These are phyloP conservation scores for Drosophila infuscata DNA, from an alignment of 2,888 invertebrate genomes.

Conservation along the genomic window DNA sequence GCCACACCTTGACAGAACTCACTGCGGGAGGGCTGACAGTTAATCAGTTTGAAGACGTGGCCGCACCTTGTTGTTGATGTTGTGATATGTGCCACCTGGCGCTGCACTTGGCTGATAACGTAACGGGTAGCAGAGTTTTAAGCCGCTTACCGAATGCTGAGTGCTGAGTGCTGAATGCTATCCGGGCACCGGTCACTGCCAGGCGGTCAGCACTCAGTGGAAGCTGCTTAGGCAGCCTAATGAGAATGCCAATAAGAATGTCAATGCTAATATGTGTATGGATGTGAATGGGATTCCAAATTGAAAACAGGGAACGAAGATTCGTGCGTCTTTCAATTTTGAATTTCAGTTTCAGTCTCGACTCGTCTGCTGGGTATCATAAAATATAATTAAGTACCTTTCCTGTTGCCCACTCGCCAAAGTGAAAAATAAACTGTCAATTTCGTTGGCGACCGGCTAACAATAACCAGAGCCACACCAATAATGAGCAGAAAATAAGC, in stretches of 20 bases:
- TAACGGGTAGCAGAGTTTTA: conserved; percentile 20
- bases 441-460: conserved; percentile 72
- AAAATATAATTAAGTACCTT: conserved; percentile 72
- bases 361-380: conserved; percentile 48
- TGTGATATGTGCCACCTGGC: background rate
- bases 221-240: conserved; percentile 56
- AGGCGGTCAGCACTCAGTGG: conserved; percentile 11
- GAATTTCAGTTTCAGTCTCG: conserved; percentile 38
- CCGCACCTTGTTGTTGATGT: background rate
- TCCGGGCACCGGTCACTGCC: conserved; percentile 6
- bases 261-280: conserved; percentile 4
- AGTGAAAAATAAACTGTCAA: conserved; percentile 80
- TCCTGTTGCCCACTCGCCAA: conserved; percentile 47
- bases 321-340: conserved; percentile 40
- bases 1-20: conserved; percentile 23
- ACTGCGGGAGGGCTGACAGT: conserved; percentile 28
- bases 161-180: background rate
- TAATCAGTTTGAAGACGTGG: conserved; percentile 49
- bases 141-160: conserved; percentile 42
- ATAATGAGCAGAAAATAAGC: conserved; percentile 65
- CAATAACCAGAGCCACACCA: conserved; percentile 60
- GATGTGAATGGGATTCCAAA: conserved; percentile 2
- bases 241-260: conserved; percentile 36
- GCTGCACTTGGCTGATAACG: conserved; percentile 32
- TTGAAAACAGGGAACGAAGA: background rate